Evolutionary conservation across 2,113 vertebrate genomes (phyloP).

Genomic region (Heliornis fulica): DNA sequence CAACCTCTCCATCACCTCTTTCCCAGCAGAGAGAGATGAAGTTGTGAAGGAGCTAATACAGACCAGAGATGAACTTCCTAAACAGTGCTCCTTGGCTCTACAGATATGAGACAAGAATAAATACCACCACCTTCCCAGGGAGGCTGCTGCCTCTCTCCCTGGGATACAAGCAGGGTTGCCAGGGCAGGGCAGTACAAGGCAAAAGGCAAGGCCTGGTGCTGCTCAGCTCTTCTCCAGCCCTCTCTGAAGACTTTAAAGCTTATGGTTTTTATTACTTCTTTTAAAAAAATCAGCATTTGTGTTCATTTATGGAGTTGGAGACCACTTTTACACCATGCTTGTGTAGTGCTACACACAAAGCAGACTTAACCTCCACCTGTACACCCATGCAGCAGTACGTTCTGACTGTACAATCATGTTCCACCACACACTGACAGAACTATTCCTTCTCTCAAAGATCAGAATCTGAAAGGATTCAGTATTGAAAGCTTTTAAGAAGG

Average conservation of each 20-base stretch:
- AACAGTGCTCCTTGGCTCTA: neutral
- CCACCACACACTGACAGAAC: neutral
- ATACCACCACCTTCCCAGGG: neutral
- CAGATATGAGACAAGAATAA: fast-evolving
- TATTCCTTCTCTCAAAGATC: neutral
- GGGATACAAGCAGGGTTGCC: neutral
- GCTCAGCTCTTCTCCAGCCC: neutral
- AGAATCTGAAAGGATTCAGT: neutral
- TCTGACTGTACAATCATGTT: neutral
- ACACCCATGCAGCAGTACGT: neutral
- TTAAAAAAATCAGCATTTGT: neutral
- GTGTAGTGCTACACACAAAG: neutral
- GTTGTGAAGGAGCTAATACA: neutral
- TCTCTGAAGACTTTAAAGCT: neutral
- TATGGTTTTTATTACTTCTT: too few species aligned
- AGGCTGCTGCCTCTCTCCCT: neutral
- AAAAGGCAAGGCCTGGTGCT: neutral
- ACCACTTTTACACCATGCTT: neutral
- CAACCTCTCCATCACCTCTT: neutral
- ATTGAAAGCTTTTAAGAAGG: neutral
- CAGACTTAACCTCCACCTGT: neutral
- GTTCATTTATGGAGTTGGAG: neutral
- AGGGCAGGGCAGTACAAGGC: neutral
- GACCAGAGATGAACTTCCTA: neutral
- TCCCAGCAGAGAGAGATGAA: neutral